Evolutionary conservation across 2,797 vertebrate genomes (phyloP), one percentile per base, ranked within the genome.

Genomic region (Acomys russatus): DNA sequence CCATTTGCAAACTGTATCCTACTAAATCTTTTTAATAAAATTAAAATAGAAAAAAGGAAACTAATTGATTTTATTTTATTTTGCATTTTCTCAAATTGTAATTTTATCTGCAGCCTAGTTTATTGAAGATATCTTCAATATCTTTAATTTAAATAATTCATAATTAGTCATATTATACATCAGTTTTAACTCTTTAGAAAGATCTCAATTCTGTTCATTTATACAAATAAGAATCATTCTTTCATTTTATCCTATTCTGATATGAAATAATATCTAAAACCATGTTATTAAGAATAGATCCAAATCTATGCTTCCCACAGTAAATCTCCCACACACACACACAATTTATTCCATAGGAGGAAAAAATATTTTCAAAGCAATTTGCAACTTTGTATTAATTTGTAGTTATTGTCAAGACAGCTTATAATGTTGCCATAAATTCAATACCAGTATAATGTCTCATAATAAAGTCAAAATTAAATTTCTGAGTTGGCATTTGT

Each of bases 101-200:
- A 92, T 38, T 71, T 78, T 73, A 89, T 91, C 2, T 35, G 44
- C 33, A 83, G 12, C 30, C 22, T 82, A 84, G 35, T 89, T 77
- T 59, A 83, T 86, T 89, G 25, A 94, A 82, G 28, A 73, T 76
- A 90, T 73, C 92, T 94, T 44, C 44, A 44, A 74, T 88, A 56
- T 76, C 73, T 96, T 78, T 92, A 89, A 54, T 90, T 83, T 74
- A 89, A 96, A 92, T 85, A 92, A 80, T 92, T 94, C 44, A 90
- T 28, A 85, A 35, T 86, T 96, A 44, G 44, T 44, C 44, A 44
- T 44, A 44, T 44, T 8, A 71, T 6, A 68, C 0, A 78, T 80
- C 70, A 49, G n/a, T 96, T 91, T 88, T 83, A 91, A 92, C 15
- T 82, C 49, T 66, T 86, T 38, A n/a, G 87, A 94, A 94, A 78